A percentile compares a stretch with the other conserved stretches of the same genome.
Evolutionary conservation across 2,888 invertebrate genomes (phyloP).

Genomic region (Electrophaes corylata): DNA sequence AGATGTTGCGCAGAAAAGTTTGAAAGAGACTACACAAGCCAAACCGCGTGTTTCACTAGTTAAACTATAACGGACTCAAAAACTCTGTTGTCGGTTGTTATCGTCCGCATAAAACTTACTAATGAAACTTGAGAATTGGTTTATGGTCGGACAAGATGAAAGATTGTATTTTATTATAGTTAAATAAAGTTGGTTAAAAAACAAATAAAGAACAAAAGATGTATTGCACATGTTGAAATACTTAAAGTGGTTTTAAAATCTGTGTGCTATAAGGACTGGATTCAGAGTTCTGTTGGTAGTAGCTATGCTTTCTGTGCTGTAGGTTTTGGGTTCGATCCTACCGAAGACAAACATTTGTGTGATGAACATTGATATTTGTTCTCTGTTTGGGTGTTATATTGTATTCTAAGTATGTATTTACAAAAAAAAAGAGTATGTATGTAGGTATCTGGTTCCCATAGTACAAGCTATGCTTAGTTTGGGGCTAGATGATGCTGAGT

Average conservation of each 20-base stretch:
- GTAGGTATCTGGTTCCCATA: no score
- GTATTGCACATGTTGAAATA: background rate
- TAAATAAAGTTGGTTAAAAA: conserved; percentile 10
- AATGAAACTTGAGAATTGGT: conserved; percentile 36
- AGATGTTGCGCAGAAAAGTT: background rate
- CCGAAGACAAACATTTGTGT: no score
- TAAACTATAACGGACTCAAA: conserved; percentile 8
- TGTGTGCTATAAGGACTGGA: no score
- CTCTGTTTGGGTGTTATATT: no score
- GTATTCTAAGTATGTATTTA: no score
- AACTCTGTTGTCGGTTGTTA: conserved; percentile 16
- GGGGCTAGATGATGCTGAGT: no score
- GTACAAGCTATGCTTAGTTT: no score
- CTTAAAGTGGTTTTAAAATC: background rate
- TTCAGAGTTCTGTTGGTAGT: no score
- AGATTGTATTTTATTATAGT: conserved; percentile 19
- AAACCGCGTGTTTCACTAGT: conserved; percentile 2
- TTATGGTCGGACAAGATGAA: conserved; percentile 25
- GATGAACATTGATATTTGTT: no score
- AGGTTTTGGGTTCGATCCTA: no score
- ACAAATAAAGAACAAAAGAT: conserved; percentile 3
- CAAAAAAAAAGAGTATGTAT: no score
- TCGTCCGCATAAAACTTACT: conserved; percentile 32
- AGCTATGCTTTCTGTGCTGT: no score
- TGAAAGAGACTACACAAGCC: background rate